A percentile compares a stretch with the other conserved stretches of the same genome.
These are phyloP conservation scores for Sphecodes monilicornis DNA, from an alignment of 2,888 invertebrate species.

Conservation along the genomic window DNA sequence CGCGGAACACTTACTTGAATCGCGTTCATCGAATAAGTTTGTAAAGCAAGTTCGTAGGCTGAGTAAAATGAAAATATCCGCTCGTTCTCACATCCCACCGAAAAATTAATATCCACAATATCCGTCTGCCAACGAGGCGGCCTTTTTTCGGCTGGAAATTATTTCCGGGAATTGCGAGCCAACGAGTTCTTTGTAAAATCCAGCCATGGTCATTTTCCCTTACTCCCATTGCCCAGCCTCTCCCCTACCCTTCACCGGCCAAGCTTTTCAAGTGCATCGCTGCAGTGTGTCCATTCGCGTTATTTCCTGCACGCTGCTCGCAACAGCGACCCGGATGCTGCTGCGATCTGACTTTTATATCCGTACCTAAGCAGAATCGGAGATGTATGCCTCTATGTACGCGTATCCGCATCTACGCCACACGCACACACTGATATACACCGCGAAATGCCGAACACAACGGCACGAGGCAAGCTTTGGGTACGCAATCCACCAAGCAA, in stretches of 20 bases:
- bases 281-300: slow-evolving; percentile 22
- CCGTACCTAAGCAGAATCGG: slow-evolving; percentile 12
- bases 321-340: slow-evolving; percentile 16
- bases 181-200: slow-evolving; percentile 29
- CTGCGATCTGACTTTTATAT: slow-evolving; percentile 48
- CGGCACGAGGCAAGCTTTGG: slow-evolving; percentile 10
- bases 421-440: not conserved
- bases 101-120: slow-evolving; percentile 23
- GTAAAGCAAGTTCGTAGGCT: not conserved
- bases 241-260: not conserved
- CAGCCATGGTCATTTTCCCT: slow-evolving; percentile 26
- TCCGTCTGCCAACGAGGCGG: slow-evolving; percentile 15
- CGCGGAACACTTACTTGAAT: not conserved
- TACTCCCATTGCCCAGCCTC: not conserved
- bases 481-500: slow-evolving; percentile 39
- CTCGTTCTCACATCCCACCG: not conserved
- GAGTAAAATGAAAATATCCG: not conserved
- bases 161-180: slow-evolving; percentile 29
- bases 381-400: not conserved
- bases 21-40: not conserved
- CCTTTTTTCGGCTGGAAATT: slow-evolving; percentile 30
- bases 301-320: slow-evolving; percentile 25
- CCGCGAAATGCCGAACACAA: slow-evolving; percentile 4
- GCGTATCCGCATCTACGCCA: not conserved
- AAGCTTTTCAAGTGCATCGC: slow-evolving; percentile 26